Evolutionary conservation across 2,888 invertebrate genomes (phyloP).

Genomic region (Spisula solida): DNA sequence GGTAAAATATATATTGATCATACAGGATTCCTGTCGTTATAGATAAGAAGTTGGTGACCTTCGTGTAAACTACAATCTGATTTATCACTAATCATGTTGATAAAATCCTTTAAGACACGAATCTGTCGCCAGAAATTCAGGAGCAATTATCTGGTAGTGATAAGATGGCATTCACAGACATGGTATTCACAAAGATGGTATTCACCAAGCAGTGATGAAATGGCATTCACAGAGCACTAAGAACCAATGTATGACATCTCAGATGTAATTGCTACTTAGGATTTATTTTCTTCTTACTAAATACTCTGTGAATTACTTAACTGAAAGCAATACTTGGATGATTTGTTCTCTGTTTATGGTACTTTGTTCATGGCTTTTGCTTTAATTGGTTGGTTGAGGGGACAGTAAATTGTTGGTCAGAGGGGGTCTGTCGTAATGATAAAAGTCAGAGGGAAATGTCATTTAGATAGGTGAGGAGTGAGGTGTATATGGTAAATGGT

Average conservation of each 20-base stretch:
- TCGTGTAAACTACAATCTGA: neutral
- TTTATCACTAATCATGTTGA: slow-evolving; percentile 2
- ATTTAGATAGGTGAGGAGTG: no score
- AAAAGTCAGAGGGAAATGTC: no score
- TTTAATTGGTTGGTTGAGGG: neutral
- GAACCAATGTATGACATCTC: neutral
- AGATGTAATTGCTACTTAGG: neutral
- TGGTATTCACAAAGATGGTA: no score
- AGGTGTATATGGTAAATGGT: no score
- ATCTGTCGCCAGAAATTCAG: neutral
- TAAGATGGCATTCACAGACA: neutral
- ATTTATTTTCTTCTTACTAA: neutral
- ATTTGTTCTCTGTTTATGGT: neutral
- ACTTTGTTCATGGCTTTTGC: neutral
- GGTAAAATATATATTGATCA: no score
- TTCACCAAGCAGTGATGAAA: neutral
- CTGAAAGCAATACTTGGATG: neutral
- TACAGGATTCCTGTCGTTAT: neutral
- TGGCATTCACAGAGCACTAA: neutral
- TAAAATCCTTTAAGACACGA: slow-evolving; percentile 2
- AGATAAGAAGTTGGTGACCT: neutral
- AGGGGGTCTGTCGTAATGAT: no score
- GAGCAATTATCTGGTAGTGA: neutral
- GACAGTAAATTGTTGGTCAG: no score
- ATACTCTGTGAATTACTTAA: neutral